Evolutionary conservation across 2,888 invertebrate species (phyloP), one percentile per base, ranked within the genome.

Genomic region (Phalera bucephala): DNA sequence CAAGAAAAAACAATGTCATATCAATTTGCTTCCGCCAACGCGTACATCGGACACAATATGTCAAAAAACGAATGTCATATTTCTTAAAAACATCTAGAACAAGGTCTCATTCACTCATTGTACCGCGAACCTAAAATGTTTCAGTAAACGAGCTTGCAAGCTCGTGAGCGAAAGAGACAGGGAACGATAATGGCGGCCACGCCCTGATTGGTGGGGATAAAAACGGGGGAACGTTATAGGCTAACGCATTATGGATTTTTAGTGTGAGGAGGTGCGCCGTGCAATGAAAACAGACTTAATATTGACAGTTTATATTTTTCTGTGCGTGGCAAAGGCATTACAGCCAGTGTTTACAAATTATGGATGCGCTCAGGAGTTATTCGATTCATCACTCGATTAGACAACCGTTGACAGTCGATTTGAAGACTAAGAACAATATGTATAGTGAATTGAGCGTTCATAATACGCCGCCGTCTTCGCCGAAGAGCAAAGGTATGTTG

Each of bases 211-310:
- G 84, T 70, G 82, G 85, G 87, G 83, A 71, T 71, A 60, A 61
- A 63, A 66, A 64, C 64, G 52, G 58, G 51, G 65, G 57, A 45
- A 47, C 73, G 78, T 83, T 77, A 88, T 87, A 86, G 88, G 88
- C 56, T 58, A 69, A 54, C 60, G 65, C 69, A 77, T 86, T 88
- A 86, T 86, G 71, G 87, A 87, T 86, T 88, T 86, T 86, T 81
- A 79, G 76, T 75, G 57, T 50, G 57, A 76, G 72, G 72, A 72
- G 72, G 60, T 47, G 57, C 55, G 52, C 47, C 52, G 57, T 49
- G 53, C 41, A 64, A 61, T 64, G 67, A 72, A 68, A 76, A 73
- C 72, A 65, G 67, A 71, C 65, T 74, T n/a, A 68, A 66, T 65
- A 66, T 52, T 81, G 77, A 82, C 80, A 83, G 78, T 80, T 81